These are phyloP conservation scores for Chlorodrepanis virens DNA, from an alignment of 2,113 vertebrate genomes.

Conservation along the genomic window DNA sequence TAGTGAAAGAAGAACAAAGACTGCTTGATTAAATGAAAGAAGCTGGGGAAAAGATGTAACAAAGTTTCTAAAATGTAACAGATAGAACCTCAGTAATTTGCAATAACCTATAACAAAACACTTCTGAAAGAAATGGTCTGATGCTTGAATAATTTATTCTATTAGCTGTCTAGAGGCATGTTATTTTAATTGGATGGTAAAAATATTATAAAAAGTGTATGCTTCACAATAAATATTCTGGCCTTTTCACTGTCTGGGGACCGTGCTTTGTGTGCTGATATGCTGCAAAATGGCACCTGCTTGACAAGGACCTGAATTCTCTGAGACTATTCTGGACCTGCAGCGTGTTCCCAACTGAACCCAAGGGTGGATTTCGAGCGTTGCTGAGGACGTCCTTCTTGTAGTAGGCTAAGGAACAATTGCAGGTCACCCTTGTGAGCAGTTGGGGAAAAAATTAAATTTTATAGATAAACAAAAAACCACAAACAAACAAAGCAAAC, in stretches of 20 bases:
- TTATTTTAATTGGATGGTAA: neutral
- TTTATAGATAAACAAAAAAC: neutral
- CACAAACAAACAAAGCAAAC: neutral
- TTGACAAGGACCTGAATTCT: neutral
- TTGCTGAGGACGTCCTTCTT: rapidly evolving
- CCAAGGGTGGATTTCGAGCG: neutral
- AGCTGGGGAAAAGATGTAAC: neutral
- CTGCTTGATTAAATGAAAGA: neutral
- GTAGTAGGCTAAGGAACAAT: rapidly evolving
- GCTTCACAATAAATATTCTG: neutral
- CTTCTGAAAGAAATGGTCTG: neutral
- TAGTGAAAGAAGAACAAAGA: neutral
- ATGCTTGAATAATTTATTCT: neutral
- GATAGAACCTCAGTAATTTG: neutral
- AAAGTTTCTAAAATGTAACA: neutral
- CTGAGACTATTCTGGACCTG: neutral
- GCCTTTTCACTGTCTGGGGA: neutral
- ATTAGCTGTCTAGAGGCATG: neutral
- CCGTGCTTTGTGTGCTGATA: rapidly evolving
- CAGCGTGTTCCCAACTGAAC: neutral
- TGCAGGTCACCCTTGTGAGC: neutral
- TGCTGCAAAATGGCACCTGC: rapidly evolving
- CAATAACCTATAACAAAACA: neutral
- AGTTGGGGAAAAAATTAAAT: neutral
- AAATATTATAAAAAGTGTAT: neutral